A percentile compares a stretch with the other conserved stretches of the same genome.
These are phyloP conservation scores for Leptinotarsa undecemlineata DNA, from an alignment of 1,140 invertebrate genomes.

Conservation along the genomic window DNA sequence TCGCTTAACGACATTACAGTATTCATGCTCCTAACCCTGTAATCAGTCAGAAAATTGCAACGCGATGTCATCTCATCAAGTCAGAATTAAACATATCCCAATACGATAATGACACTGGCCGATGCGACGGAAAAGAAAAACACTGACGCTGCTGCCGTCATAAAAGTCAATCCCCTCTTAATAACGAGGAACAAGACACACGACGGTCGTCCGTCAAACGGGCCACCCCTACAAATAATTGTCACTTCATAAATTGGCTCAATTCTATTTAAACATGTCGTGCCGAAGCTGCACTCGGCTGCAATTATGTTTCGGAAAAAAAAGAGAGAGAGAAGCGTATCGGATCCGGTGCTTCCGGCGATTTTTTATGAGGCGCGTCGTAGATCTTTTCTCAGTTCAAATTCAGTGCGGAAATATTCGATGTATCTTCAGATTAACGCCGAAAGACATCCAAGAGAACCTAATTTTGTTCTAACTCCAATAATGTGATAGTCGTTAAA, in stretches of 20 bases:
- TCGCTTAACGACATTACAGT: no score
- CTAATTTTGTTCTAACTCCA: no score
- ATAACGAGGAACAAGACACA: constrained; percentile 30
- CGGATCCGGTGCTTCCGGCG: neutral
- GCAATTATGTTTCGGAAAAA: constrained; percentile 36
- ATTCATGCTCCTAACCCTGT: neutral
- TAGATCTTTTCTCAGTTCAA: no score
- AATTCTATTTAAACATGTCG: constrained; percentile 49
- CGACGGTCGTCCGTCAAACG: constrained; percentile 28
- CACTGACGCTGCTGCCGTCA: constrained; percentile 11
- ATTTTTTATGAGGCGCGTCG: neutral
- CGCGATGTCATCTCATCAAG: neutral
- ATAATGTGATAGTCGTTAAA: no score
- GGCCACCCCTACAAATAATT: constrained; percentile 41
- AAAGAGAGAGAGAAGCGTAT: neutral
- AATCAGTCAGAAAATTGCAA: neutral
- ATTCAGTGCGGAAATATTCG: no score
- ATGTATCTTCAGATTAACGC: no score
- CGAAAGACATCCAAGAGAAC: no score
- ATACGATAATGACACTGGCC: constrained; percentile 13
- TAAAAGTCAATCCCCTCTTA: constrained; percentile 27
- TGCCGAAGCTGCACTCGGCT: constrained; percentile 23
- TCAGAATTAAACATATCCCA: neutral
- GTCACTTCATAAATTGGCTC: constrained; percentile 50
- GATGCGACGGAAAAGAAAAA: constrained; percentile 9